Conservation (phyloP, 2,888 invertebrate species). For the Trichogramma dendrolimi region DNA sequence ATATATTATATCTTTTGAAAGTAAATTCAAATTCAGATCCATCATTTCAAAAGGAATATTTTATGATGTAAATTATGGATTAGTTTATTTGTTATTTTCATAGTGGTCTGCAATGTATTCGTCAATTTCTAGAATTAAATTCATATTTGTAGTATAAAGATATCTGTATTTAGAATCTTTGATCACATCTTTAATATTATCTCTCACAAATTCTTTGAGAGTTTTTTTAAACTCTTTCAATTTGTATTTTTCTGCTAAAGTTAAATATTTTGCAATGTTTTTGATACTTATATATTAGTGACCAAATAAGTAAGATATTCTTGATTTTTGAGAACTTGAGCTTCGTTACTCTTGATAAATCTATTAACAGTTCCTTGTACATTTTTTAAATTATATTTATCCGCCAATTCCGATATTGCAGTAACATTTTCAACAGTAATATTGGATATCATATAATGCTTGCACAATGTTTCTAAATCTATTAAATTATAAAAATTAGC, state of each 20-base stretch:
- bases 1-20: not conserved
- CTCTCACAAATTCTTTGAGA: conserved; percentile 19
- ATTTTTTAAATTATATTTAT: conserved; percentile 18
- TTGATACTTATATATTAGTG: conserved; percentile 14
- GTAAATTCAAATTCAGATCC: not conserved
- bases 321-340: conserved; percentile 13
- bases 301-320: conserved; percentile 15
- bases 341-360: conserved; percentile 19
- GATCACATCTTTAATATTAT: conserved; percentile 21
- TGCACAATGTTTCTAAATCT: conserved; percentile 19
- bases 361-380: conserved; percentile 6
- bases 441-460: conserved; percentile 15
- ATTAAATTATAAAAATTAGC: conserved; percentile 18
- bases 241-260: conserved; percentile 21
- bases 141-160: conserved; percentile 16
- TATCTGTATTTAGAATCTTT: conserved; percentile 19
- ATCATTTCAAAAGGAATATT: not conserved
- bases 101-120: conserved; percentile 17
- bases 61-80: not conserved
- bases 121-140: conserved; percentile 18
- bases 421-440: conserved; percentile 17
- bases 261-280: conserved; percentile 20
- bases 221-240: conserved; percentile 18
- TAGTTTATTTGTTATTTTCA: conserved; percentile 5
- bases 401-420: conserved; percentile 8